These are phyloP conservation scores for Limnothrissa miodon DNA, from an alignment of 2,113 vertebrate species.

Conservation along the genomic window DNA sequence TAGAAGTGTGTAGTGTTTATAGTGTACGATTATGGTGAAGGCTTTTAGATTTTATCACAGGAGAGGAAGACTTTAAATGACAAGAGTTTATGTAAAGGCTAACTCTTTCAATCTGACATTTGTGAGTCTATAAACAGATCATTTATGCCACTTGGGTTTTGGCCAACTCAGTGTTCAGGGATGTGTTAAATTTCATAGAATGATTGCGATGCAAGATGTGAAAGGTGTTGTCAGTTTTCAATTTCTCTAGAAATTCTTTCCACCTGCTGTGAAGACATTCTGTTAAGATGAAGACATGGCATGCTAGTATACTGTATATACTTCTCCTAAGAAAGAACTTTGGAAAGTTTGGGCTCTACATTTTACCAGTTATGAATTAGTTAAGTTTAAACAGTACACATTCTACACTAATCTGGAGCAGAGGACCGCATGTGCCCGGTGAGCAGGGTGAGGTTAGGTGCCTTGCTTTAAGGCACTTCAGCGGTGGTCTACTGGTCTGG, in stretches of 20 bases:
- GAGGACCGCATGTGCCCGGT: no score
- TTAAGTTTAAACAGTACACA: no score
- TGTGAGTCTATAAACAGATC: conserved; percentile 44
- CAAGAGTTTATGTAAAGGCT: conserved; percentile 64
- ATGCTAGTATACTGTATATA: no score
- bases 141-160: conserved; percentile 18
- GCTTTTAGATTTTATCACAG: conserved; percentile 64
- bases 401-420: no score
- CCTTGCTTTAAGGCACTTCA: no score
- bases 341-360: no score
- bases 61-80: conserved; percentile 58
- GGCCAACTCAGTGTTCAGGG: background rate
- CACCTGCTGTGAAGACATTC: background rate
- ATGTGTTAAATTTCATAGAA: background rate
- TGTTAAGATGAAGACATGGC: background rate
- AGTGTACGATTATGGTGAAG: conserved; percentile 23
- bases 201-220: background rate
- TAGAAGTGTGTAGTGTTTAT: background rate
- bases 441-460: no score
- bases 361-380: no score
- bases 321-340: no score
- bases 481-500: no score
- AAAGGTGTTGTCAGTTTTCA: background rate
- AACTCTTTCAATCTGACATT: conserved; percentile 55
- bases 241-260: background rate